Percentiles rank a stretch among this genome's conserved stretches.
Conservation (phyloP, 2,888 invertebrate genomes). For the Eilema griseolum region DNA sequence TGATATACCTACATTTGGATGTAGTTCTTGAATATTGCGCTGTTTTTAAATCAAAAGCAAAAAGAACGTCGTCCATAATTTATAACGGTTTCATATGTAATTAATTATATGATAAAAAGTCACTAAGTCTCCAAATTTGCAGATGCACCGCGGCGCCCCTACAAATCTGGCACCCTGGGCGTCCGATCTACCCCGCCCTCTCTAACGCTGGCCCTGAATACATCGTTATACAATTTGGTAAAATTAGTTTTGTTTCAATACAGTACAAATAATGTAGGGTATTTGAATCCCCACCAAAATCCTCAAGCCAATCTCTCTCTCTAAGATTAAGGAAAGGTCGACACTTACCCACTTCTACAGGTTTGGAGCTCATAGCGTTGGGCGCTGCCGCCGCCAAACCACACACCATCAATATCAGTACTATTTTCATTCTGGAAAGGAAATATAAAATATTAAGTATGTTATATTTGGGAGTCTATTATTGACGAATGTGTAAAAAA, state of each 20-base stretch:
- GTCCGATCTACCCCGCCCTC: too few species aligned
- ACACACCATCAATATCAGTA: slow-evolving; percentile 64
- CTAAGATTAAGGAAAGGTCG: slow-evolving; percentile 25
- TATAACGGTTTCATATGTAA: too few species aligned
- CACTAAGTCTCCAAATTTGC: too few species aligned
- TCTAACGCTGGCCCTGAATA: not conserved
- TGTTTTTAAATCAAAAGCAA: too few species aligned
- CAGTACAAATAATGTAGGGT: not conserved
- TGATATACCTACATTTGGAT: too few species aligned
- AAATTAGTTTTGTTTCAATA: not conserved
- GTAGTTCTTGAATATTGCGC: too few species aligned
- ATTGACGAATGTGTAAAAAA: not conserved
- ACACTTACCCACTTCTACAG: slow-evolving; percentile 44
- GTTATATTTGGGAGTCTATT: slow-evolving; percentile 2
- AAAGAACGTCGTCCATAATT: too few species aligned
- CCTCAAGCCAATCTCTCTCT: not conserved
- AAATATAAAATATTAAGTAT: slow-evolving; percentile 28
- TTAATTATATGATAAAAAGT: too few species aligned
- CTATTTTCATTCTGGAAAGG: slow-evolving; percentile 73
- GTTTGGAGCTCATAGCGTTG: slow-evolving; percentile 39
- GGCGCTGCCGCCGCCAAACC: slow-evolving; percentile 69
- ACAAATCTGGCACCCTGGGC: too few species aligned
- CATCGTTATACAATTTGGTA: not conserved
- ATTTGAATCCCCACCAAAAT: not conserved
- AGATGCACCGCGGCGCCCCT: too few species aligned